A percentile compares a stretch with the other conserved stretches of the same genome.
phyloP scores from a whole-genome alignment of 2,797 vertebrate genomes.

The Lophotriccus pileatus region DNA sequence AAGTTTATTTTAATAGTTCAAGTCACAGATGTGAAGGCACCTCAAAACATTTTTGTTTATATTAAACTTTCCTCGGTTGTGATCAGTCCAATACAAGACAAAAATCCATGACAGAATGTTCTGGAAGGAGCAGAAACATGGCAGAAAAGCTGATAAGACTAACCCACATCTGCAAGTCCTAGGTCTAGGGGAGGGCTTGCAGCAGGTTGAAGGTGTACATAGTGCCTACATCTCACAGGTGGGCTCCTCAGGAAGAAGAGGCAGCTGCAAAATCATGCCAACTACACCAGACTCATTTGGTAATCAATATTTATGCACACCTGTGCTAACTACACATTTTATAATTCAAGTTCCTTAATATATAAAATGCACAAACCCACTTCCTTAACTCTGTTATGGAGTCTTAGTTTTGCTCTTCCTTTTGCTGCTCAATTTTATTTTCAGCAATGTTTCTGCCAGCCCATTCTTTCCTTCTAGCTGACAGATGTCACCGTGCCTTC shows the following conservation, averaged over 20 bases:
- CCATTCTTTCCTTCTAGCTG: background rate
- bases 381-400: background rate
- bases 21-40: background rate
- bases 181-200: background rate
- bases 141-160: background rate
- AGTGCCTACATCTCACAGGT: background rate
- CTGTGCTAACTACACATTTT: background rate
- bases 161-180: background rate
- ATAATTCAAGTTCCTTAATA: background rate
- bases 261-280: background rate
- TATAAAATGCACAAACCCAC: background rate
- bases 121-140: background rate
- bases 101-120: background rate
- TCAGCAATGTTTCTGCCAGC: background rate
- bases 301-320: background rate
- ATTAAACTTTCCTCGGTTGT: background rate
- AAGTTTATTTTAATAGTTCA: background rate
- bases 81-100: background rate
- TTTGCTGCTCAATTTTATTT: constrained; percentile 30
- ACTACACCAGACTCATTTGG: background rate
- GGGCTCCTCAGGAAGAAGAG: background rate
- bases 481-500: constrained; percentile 33
- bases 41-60: background rate
- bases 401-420: background rate
- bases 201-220: background rate